A percentile compares a stretch with the other conserved stretches of the same genome.
Evolutionary conservation across 2,888 invertebrate species (phyloP).

Genomic region (Ametastegia equiseti): DNA sequence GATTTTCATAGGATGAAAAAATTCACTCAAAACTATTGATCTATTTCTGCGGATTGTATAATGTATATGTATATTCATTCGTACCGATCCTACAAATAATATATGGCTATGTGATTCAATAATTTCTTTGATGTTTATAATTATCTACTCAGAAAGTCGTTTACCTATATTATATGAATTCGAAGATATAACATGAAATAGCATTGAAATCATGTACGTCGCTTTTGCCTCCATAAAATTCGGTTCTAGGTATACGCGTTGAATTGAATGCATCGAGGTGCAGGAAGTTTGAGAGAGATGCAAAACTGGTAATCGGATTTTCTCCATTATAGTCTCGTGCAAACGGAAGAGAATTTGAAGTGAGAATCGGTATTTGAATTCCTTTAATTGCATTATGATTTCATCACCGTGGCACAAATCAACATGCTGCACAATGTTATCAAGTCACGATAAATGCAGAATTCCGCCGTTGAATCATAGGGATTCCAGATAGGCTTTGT

Average conservation of each 20-base stretch:
- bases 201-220: neutral
- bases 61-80: too few relatives aligned
- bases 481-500: neutral
- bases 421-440: neutral
- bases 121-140: neutral
- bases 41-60: neutral
- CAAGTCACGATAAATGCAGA: neutral
- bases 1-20: neutral
- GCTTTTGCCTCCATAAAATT: neutral
- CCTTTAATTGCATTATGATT: slow-evolving; percentile 12
- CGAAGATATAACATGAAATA: neutral
- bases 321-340: neutral
- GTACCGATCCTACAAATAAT: neutral
- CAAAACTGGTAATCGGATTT: slow-evolving; percentile 21
- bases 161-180: neutral
- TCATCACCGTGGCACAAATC: neutral
- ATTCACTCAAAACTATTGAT: slow-evolving; percentile 3
- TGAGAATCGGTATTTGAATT: neutral
- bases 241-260: neutral
- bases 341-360: neutral
- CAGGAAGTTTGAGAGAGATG: neutral
- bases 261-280: neutral
- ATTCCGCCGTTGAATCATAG: neutral
- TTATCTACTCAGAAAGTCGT: neutral
- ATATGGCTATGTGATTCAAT: neutral